These are phyloP conservation scores for Drosophila prolongata DNA, from an alignment of 2,888 invertebrate genomes.

Conservation along the genomic window DNA sequence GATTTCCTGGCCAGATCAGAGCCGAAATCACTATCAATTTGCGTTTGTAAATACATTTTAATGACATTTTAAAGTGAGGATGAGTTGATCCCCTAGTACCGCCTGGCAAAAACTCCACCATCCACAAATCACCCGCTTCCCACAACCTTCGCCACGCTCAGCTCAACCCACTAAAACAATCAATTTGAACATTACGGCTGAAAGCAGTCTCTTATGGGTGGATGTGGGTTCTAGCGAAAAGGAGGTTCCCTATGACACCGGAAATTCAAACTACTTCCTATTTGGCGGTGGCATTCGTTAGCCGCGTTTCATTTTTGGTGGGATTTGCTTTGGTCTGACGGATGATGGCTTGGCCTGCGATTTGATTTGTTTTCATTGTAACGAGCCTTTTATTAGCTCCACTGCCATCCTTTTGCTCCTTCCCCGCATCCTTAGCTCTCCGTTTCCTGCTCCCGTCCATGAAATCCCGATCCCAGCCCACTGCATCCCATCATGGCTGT, in stretches of 20 bases:
- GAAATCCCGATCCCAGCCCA: slow-evolving; percentile 9
- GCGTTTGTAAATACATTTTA: slow-evolving; percentile 81
- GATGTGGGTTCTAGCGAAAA: neutral
- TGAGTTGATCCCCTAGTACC: slow-evolving; percentile 47
- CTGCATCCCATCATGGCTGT: slow-evolving; percentile 53
- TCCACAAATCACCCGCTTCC: neutral
- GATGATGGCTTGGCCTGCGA: slow-evolving; percentile 69
- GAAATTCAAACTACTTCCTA: slow-evolving; percentile 81
- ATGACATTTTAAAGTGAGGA: slow-evolving; percentile 79
- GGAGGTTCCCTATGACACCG: slow-evolving; percentile 66
- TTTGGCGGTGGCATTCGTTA: slow-evolving; percentile 67
- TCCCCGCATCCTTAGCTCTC: neutral
- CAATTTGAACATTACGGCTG: slow-evolving; percentile 71
- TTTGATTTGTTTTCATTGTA: slow-evolving; percentile 78
- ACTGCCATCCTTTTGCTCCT: slow-evolving; percentile 10
- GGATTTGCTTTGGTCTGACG: slow-evolving; percentile 64
- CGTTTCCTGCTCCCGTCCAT: neutral
- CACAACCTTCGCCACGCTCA: neutral
- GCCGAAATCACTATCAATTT: slow-evolving; percentile 78
- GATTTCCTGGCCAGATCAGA: slow-evolving; percentile 15
- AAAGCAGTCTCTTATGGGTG: slow-evolving; percentile 9
- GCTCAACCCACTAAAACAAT: slow-evolving; percentile 51
- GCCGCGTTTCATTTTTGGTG: slow-evolving; percentile 69
- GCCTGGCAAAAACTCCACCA: neutral
- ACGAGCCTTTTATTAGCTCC: slow-evolving; percentile 77